Evolutionary conservation across 2,888 invertebrate genomes (phyloP).

Genomic region (Gibbula magus): DNA sequence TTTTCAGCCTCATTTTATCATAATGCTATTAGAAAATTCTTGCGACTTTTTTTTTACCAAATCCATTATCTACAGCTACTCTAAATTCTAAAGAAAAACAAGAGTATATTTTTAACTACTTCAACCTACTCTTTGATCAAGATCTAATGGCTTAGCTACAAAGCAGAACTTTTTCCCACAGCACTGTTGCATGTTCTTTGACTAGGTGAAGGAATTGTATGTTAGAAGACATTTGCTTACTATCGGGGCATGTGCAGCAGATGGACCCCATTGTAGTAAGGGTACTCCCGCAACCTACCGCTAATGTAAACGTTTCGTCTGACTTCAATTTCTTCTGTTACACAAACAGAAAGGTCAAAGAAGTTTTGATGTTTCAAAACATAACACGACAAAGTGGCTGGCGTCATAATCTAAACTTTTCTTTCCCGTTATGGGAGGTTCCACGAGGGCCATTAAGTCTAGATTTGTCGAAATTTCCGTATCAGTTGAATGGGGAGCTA

Average conservation of each 20-base stretch:
- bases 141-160: no score
- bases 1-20: no score
- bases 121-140: no score
- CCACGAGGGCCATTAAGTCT: background rate
- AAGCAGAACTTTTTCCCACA: no score
- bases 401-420: conserved; percentile 2
- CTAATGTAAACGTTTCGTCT: background rate
- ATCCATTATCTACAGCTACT: no score
- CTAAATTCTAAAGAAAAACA: no score
- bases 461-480: conserved; percentile 8
- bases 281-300: background rate
- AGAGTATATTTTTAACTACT: no score
- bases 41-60: no score
- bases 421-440: background rate
- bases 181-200: no score
- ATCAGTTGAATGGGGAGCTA: background rate
- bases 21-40: no score
- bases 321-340: conserved; percentile 8
- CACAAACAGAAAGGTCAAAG: conserved; percentile 8
- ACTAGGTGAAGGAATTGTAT: no score
- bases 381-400: conserved; percentile 8
- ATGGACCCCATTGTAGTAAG: background rate
- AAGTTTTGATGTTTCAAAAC: conserved; percentile 4
- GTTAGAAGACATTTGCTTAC: background rate
- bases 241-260: background rate